Base-by-base conservation (phyloP, 2,113 vertebrate genomes). In the Acrocephalus arundinaceus region DNA sequence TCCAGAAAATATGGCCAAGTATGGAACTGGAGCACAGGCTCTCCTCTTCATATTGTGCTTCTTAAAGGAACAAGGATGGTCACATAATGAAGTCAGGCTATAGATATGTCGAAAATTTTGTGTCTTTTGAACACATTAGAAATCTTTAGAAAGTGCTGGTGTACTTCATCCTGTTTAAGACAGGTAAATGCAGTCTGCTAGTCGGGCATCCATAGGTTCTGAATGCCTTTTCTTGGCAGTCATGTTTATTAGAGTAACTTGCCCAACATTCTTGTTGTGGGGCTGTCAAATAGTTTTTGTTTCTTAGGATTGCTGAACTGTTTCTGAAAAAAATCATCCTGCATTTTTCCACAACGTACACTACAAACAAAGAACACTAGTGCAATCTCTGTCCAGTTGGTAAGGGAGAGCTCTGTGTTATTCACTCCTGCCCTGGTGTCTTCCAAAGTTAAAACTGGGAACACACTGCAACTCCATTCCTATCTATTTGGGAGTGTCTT, bases 351-450 rank as follows among this genome's bases (percentile, higher is more conserved):
- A 31, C 28, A 67, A 15, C 8, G 5, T 46, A 57, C 19, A 45
- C 21, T 62, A 35, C 15, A 58, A 12, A 37, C 7, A 83, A 67
- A 46, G 55, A 54, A 75, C 24, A 83, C 52, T 76, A 90, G 70
- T 16, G 23, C 4, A 1, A 48, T 71, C 19, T 31, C 7, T 21
- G 22, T 65, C 41, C 2, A 3, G 10, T 6, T 1, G 0, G 15
- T 58, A 11, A 11, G 12, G 3, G 4, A n/a, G 22, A 22, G 14
- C 2, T 70, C 51, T 52, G 7, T 45, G 28, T 15, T 41, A 39
- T 46, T 86, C 31, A 4, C 13, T 77, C 41, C 31, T 83, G 13
- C 37, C 31, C 24, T 28, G 5, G 15, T 84, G 13, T 49, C 28
- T 46, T 79, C 23, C 13, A 0, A 41, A 83, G 37, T 25, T 65